Conservation (phyloP, 2,797 vertebrate species). For the Moxostoma hubbsi region DNA sequence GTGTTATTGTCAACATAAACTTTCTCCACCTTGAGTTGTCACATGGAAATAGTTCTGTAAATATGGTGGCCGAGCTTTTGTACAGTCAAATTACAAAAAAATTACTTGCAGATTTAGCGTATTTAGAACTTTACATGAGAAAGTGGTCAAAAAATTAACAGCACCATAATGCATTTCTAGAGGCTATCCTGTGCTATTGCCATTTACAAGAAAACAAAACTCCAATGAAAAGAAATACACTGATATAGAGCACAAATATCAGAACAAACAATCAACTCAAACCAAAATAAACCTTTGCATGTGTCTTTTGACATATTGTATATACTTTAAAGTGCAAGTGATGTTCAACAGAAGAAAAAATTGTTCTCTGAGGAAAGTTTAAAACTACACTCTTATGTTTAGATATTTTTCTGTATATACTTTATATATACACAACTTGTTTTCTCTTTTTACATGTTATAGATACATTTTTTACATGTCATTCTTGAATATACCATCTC, state of each 20-base stretch:
- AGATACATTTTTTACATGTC: constrained; percentile 44
- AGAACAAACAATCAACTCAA: neutral
- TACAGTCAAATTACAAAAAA: constrained; percentile 30
- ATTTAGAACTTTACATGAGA: too few species aligned
- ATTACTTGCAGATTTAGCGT: too few species aligned
- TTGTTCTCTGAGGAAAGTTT: neutral
- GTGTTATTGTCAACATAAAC: neutral
- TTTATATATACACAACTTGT: constrained; percentile 49
- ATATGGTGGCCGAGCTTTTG: constrained; percentile 3
- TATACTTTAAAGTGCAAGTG: constrained; percentile 35
- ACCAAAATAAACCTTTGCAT: neutral
- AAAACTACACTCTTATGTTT: constrained; percentile 47
- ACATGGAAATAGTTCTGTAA: neutral
- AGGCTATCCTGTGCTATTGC: constrained; percentile 16
- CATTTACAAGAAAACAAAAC: neutral
- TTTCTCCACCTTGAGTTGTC: neutral
- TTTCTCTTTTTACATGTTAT: constrained; percentile 37
- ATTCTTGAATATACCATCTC: constrained; percentile 21
- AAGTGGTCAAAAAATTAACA: constrained; percentile 4
- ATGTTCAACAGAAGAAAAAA: constrained; percentile 1
- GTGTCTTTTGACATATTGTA: neutral
- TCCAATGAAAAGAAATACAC: neutral
- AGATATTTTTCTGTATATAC: constrained; percentile 33
- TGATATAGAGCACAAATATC: too few species aligned
- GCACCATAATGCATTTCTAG: constrained; percentile 12